Evolutionary conservation across 2,113 vertebrate species (phyloP).

Genomic region (Notechis scutatus): DNA sequence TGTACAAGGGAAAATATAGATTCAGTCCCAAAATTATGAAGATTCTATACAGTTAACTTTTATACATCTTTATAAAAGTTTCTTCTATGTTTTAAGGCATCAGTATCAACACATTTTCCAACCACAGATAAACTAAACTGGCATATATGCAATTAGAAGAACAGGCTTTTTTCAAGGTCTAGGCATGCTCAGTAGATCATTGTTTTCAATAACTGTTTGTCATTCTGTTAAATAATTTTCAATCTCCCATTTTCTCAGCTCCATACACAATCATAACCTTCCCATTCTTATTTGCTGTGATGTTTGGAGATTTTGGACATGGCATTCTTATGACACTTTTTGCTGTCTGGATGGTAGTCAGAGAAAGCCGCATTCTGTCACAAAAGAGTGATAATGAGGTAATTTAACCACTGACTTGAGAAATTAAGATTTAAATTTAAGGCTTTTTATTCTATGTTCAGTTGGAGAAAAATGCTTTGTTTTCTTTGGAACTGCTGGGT

Average conservation of each 20-base stretch:
- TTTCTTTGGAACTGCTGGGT: not conserved
- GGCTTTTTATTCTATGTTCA: not conserved
- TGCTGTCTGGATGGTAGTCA: constrained; percentile 90
- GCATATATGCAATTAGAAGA: not conserved
- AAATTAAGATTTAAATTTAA: not conserved
- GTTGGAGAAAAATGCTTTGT: not conserved
- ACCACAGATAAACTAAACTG: not conserved
- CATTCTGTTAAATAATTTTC: not conserved
- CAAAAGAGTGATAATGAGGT: constrained; percentile 98
- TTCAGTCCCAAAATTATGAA: not conserved
- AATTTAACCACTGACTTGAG: constrained; percentile 1
- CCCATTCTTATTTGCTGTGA: constrained; percentile 96
- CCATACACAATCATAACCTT: constrained; percentile 98
- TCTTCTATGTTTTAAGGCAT: not conserved
- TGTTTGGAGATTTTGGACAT: constrained; percentile 97
- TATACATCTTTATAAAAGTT: not conserved
- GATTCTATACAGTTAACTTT: not conserved
- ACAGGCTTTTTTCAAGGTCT: not conserved
- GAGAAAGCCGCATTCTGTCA: constrained; percentile 89
- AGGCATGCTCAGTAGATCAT: not conserved
- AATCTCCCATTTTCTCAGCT: constrained; percentile 69
- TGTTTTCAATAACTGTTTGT: not conserved
- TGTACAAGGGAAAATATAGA: not conserved
- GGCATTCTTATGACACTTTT: constrained; percentile 90
- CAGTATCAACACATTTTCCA: not conserved